Conservation (phyloP, 2,888 invertebrate species). For the Spilosoma lubricipeda region DNA sequence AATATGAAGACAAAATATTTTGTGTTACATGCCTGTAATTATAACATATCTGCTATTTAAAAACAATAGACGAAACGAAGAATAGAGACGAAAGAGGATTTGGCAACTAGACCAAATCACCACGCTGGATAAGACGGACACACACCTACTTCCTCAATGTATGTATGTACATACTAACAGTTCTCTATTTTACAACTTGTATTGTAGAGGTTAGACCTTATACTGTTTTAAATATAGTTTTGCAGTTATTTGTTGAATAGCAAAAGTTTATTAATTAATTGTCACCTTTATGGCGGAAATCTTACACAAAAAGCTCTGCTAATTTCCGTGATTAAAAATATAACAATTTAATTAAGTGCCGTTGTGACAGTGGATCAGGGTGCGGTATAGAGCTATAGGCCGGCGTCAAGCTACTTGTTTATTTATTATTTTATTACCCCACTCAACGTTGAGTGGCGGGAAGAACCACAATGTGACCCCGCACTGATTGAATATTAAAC, state of each 20-base stretch:
- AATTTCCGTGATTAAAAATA: conserved; percentile 38
- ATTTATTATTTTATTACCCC: conserved; percentile 81
- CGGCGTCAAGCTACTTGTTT: conserved; percentile 71
- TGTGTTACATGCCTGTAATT: no score
- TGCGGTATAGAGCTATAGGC: conserved; percentile 42
- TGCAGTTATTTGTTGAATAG: background rate
- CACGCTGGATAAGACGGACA: no score
- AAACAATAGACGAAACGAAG: no score
- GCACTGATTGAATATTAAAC: conserved; percentile 79
- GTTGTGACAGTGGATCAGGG: conserved; percentile 53
- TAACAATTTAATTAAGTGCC: conserved; percentile 47
- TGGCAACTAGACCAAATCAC: no score
- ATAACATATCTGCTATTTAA: no score
- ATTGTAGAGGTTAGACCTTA: background rate
- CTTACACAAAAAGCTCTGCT: background rate
- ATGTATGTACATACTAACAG: background rate
- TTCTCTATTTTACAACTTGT: background rate
- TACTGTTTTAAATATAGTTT: background rate
- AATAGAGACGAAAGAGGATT: no score
- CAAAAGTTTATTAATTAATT: background rate
- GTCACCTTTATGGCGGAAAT: background rate
- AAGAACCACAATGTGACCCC: conserved; percentile 74
- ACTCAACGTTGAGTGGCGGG: conserved; percentile 76
- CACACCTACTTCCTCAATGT: background rate
- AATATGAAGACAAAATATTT: background rate